These are phyloP conservation scores for Oconnorella tubifera DNA, from an alignment of 2,888 invertebrate genomes.

Conservation along the genomic window DNA sequence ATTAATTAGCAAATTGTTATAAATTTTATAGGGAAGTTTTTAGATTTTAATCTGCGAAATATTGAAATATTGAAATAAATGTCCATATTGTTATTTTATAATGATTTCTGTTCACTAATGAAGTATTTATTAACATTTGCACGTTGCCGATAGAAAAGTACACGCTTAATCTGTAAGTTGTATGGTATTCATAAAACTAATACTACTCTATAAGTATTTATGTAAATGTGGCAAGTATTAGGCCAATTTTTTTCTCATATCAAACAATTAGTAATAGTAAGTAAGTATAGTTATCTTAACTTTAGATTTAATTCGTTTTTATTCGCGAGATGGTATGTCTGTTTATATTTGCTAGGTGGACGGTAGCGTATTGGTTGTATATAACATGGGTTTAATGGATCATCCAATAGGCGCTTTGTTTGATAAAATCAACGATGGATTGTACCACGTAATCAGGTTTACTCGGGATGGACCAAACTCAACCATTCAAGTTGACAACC, in stretches of 20 bases:
- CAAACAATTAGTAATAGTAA: too few relatives aligned
- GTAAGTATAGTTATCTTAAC: too few relatives aligned
- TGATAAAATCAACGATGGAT: slow-evolving; percentile 79
- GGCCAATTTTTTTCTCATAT: too few relatives aligned
- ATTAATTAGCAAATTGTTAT: not conserved
- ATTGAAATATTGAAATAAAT: too few relatives aligned
- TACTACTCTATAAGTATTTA: too few relatives aligned
- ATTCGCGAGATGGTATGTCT: too few relatives aligned
- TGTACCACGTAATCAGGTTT: slow-evolving; percentile 88
- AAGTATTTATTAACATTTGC: not conserved
- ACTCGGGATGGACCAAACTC: slow-evolving; percentile 83
- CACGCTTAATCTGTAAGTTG: too few relatives aligned
- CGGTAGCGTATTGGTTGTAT: slow-evolving; percentile 86
- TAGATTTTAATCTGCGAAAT: not conserved
- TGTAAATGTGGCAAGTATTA: too few relatives aligned
- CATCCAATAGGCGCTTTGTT: slow-evolving; percentile 71
- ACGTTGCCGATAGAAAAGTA: too few relatives aligned
- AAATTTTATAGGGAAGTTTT: not conserved
- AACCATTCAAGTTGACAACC: slow-evolving; percentile 82
- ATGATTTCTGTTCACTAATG: not conserved
- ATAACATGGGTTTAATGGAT: slow-evolving; percentile 88
- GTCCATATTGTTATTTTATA: too few relatives aligned
- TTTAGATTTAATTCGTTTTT: too few relatives aligned
- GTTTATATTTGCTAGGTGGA: slow-evolving; percentile 74
- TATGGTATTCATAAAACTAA: too few relatives aligned